A percentile compares a stretch with the other conserved stretches of the same genome.
These are phyloP conservation scores for Drosophila kambysellisi DNA, from an alignment of 2,888 invertebrate genomes.

Conservation along the genomic window DNA sequence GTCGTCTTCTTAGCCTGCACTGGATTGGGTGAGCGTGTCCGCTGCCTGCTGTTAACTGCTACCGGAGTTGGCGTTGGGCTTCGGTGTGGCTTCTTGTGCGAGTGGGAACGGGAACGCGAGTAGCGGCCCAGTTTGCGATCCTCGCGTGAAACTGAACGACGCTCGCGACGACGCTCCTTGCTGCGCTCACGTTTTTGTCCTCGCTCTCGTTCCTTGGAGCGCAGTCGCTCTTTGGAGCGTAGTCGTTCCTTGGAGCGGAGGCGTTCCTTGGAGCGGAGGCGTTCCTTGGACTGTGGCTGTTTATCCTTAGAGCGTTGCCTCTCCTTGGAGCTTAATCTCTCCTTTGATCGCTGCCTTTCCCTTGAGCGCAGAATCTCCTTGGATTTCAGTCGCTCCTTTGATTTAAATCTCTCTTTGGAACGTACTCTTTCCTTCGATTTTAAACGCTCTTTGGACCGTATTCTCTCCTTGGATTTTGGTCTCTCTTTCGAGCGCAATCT, in stretches of 20 bases:
- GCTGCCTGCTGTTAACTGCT: slow-evolving; percentile 8
- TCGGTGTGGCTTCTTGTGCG: slow-evolving; percentile 27
- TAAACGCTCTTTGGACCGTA: slow-evolving; percentile 36
- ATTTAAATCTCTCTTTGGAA: slow-evolving; percentile 24
- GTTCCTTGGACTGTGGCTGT: slow-evolving; percentile 17
- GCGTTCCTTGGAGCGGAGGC: slow-evolving; percentile 1
- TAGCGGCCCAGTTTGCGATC: slow-evolving; percentile 42
- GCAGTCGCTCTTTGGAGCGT: slow-evolving; percentile 10
- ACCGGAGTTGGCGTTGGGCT: slow-evolving; percentile 9
- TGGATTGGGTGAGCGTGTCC: slow-evolving; percentile 48
- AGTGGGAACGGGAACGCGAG: slow-evolving; percentile 54
- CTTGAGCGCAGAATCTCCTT: slow-evolving; percentile 23
- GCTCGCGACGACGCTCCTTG: slow-evolving; percentile 34
- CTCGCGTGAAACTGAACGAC: slow-evolving; percentile 32
- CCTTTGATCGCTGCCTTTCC: slow-evolving; percentile 20
- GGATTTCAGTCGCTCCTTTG: slow-evolving; percentile 16
- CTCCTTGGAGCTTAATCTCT: slow-evolving; percentile 19
- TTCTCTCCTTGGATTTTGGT: slow-evolving; percentile 24
- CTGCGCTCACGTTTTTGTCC: slow-evolving; percentile 24
- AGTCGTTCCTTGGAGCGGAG: slow-evolving; percentile 14
- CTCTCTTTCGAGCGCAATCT: slow-evolving; percentile 25
- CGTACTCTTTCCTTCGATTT: slow-evolving; percentile 15
- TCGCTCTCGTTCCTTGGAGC: slow-evolving; percentile 36
- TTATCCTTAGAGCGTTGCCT: slow-evolving; percentile 19
- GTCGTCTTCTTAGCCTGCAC: slow-evolving; percentile 36